phyloP scores from a whole-genome alignment of 2,797 vertebrate genomes.

The Schizopygopsis pylzovi region DNA sequence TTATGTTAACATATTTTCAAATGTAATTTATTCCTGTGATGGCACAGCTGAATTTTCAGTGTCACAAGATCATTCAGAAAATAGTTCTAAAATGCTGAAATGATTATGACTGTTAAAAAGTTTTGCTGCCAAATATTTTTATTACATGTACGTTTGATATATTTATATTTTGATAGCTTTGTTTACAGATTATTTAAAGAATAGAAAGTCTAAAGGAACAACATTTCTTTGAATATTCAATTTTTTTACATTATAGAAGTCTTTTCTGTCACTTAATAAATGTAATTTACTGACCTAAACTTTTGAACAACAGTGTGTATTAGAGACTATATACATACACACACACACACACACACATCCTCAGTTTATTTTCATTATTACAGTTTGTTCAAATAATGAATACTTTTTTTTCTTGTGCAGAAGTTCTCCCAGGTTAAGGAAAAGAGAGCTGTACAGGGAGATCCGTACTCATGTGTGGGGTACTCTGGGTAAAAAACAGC shows the following conservation, averaged over 20 bases:
- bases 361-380: not conserved
- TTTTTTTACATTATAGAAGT: not conserved
- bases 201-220: not conserved
- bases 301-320: not conserved
- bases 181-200: not conserved
- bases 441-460: slow-evolving; percentile 81
- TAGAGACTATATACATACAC: not conserved
- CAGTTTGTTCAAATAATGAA: not conserved
- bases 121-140: not conserved
- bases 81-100: not conserved
- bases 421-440: slow-evolving; percentile 74
- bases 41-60: not conserved
- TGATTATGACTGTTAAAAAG: not conserved
- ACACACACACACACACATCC: too few species aligned
- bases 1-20: not conserved
- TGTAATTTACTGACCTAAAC: not conserved
- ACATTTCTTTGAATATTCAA: not conserved
- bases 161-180: not conserved
- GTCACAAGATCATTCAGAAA: not conserved
- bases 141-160: not conserved
- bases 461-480: slow-evolving; percentile 84
- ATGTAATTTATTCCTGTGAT: not conserved
- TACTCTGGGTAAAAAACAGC: slow-evolving; percentile 79
- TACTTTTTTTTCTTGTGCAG: slow-evolving; percentile 1
- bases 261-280: not conserved